Evolutionary conservation across 1,140 invertebrate species (phyloP).

Genomic region (Oryzaephilus surinamensis): DNA sequence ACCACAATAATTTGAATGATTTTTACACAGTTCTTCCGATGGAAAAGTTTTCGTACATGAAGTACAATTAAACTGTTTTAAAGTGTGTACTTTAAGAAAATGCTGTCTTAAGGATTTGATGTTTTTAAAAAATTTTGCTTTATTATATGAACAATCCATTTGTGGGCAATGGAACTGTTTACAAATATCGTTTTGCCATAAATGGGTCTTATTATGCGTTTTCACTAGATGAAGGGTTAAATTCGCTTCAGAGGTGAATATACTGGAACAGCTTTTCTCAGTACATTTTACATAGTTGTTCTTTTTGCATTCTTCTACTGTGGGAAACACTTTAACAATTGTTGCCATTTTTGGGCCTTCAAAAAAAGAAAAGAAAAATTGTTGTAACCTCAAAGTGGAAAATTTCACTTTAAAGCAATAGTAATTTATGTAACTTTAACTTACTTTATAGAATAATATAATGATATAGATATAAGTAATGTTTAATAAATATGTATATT

Average conservation of each 20-base stretch:
- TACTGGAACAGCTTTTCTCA: constrained; percentile 25
- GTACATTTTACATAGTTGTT: too few relatives aligned
- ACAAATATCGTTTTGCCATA: constrained; percentile 4
- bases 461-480: too few relatives aligned
- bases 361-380: background rate
- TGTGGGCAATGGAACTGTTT: constrained; percentile 31
- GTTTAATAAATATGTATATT: too few relatives aligned
- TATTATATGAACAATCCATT: constrained; percentile 25
- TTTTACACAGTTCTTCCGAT: constrained; percentile 37
- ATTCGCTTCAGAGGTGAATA: constrained; percentile 32
- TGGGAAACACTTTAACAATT: constrained; percentile 23
- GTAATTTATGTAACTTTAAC: too few relatives aligned
- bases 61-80: constrained; percentile 42
- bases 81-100: constrained; percentile 50
- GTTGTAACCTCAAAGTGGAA: too few relatives aligned
- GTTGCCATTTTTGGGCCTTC: constrained; percentile 1
- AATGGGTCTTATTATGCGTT: constrained; percentile 26
- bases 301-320: constrained; percentile 21
- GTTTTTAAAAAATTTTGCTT: constrained; percentile 25
- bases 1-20: constrained; percentile 42
- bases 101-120: constrained; percentile 41
- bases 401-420: too few relatives aligned
- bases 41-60: constrained; percentile 47
- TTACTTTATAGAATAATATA: too few relatives aligned
- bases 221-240: constrained; percentile 30